phyloP scores from a whole-genome alignment of 2,888 invertebrate species.

The Lochmaea crataegi region DNA sequence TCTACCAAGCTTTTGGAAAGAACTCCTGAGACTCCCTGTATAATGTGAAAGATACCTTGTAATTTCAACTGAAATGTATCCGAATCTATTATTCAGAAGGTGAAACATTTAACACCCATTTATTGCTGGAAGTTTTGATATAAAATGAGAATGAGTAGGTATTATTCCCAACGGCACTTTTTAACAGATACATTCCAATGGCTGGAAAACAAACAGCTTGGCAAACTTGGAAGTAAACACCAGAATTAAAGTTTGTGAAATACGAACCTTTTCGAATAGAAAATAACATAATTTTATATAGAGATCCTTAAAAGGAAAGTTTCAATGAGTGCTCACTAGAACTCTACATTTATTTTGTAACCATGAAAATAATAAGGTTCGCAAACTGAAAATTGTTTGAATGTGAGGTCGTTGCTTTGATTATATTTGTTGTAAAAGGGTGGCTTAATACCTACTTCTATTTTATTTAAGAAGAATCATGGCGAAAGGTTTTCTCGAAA shows the following conservation, averaged over 20 bases:
- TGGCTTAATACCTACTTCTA: neutral
- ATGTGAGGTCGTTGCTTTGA: neutral
- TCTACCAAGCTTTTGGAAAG: too few relatives aligned
- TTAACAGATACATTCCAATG: neutral
- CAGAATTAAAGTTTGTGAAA: neutral
- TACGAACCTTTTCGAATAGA: neutral
- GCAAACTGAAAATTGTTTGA: neutral
- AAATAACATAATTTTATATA: neutral
- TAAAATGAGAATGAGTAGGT: neutral
- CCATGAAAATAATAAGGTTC: neutral
- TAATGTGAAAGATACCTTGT: too few relatives aligned
- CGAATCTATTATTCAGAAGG: too few relatives aligned
- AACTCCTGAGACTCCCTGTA: too few relatives aligned
- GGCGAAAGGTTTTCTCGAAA: neutral
- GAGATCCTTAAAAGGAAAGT: neutral
- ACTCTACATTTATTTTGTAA: neutral
- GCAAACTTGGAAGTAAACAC: neutral
- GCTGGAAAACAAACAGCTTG: neutral
- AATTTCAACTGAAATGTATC: too few relatives aligned
- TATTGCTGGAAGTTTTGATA: too few relatives aligned
- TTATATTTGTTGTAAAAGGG: neutral
- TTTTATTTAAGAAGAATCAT: neutral
- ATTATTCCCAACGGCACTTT: neutral
- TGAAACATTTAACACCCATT: too few relatives aligned
- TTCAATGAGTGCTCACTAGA: neutral